phyloP scores from a whole-genome alignment of 2,797 vertebrate species.

The Acanthurus lineatus region DNA sequence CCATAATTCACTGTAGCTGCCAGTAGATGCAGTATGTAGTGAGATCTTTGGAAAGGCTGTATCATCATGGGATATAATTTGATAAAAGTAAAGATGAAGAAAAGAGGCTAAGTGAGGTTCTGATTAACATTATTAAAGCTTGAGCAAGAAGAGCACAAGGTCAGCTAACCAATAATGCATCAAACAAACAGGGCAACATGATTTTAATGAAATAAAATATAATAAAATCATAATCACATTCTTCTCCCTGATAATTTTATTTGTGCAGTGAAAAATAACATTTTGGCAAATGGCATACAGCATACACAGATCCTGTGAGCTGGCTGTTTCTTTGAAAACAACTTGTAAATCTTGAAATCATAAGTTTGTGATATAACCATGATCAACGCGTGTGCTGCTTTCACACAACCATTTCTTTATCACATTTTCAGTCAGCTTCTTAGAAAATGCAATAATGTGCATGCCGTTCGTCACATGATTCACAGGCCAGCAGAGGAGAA shows the following conservation, averaged over 20 bases:
- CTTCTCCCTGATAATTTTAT: slow-evolving; percentile 32
- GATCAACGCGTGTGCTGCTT: slow-evolving; percentile 12
- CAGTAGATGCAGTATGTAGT: slow-evolving; percentile 28
- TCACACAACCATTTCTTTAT: slow-evolving; percentile 11
- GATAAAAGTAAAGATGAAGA: slow-evolving; percentile 45
- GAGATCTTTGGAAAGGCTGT: slow-evolving; percentile 38
- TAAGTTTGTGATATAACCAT: slow-evolving; percentile 6
- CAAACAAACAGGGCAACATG: slow-evolving; percentile 13
- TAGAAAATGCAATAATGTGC: neutral
- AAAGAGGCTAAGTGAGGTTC: slow-evolving; percentile 51
- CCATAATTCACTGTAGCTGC: slow-evolving; percentile 40
- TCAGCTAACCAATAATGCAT: slow-evolving; percentile 31
- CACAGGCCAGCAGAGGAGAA: slow-evolving; percentile 19
- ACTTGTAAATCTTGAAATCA: slow-evolving; percentile 19
- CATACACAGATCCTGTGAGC: neutral
- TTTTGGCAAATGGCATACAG: slow-evolving; percentile 23
- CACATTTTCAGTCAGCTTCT: slow-evolving; percentile 1
- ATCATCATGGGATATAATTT: slow-evolving; percentile 57
- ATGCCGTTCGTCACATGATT: slow-evolving; percentile 23
- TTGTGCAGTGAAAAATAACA: slow-evolving; percentile 24
- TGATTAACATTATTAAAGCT: slow-evolving; percentile 60
- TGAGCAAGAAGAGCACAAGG: slow-evolving; percentile 12
- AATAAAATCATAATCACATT: slow-evolving; percentile 29
- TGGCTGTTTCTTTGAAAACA: slow-evolving; percentile 5
- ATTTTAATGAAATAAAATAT: slow-evolving; percentile 36